Conservation (phyloP, 2,113 vertebrate genomes). For the Mus spicilegus region DNA sequence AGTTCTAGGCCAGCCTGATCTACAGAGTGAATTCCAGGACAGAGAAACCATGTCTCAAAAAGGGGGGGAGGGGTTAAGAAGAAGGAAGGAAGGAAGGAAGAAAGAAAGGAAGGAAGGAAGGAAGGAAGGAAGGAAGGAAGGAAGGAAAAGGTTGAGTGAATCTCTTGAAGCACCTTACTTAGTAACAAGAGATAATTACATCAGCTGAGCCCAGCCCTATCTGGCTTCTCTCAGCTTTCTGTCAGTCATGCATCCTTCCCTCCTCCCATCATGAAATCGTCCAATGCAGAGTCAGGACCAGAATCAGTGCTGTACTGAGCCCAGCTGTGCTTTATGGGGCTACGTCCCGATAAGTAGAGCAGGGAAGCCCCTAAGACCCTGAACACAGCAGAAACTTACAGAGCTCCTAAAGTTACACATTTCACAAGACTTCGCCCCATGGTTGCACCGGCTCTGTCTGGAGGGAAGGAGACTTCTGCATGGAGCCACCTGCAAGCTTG, state of each 20-base stretch:
- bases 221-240: background rate
- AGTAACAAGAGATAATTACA: no score
- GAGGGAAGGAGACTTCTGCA: background rate
- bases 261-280: background rate
- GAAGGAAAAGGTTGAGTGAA: background rate
- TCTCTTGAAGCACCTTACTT: background rate
- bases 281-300: background rate
- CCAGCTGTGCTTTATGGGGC: background rate
- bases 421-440: background rate
- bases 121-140: no score
- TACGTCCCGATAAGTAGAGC: no score
- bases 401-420: background rate
- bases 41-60: background rate
- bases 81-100: background rate
- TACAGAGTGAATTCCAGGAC: background rate
- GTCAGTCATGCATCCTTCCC: background rate
- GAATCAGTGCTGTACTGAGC: background rate
- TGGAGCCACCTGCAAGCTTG: background rate
- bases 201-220: background rate
- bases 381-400: background rate
- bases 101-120: background rate
- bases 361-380: background rate
- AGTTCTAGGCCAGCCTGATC: background rate
- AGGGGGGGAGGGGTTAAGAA: background rate
- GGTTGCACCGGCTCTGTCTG: background rate